Evolutionary conservation across 2,113 vertebrate genomes (phyloP), one percentile per base, ranked within the genome.

Genomic region (Cyanocitta stelleri): DNA sequence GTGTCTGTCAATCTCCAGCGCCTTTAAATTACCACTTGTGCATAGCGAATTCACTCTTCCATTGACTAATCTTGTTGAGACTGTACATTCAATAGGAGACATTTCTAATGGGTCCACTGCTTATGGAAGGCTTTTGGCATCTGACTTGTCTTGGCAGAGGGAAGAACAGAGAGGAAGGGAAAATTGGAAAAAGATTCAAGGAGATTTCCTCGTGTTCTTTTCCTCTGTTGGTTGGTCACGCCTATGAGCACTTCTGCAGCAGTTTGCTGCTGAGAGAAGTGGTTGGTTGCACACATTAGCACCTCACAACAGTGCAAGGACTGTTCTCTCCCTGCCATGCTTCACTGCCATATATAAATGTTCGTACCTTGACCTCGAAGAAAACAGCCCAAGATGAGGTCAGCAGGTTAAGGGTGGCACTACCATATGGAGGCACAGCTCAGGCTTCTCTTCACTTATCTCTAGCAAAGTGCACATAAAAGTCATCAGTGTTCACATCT

Each of bases 1-100:
- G 44, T 85, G 84, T 24, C 77, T 92, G 91, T 78, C 95, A 95
- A 8, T 95, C 89, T 95, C 35, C 63, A 82, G 33, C 68, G 91
- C 63, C 91, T 90, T 94, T 87, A 90, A 96, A 94, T 95, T 93
- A 46, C 54, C 37, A 33, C 72, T 85, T 66, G 22, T 48, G 62
- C 16, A 3, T 61, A 41, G 35, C 32, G 29, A 88, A 84, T 89
- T 90, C 56, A 51, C 29, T 85, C 75, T 69, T 90, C 59, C 67
- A 39, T 37, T 62, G 64, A 39, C 67, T 90, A 67, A 54, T 43
- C 18, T 58, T 71, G n/a, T 69, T 66, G 85, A 76, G 79, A 73
- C 49, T 1, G 1, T 85, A 21, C 16, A 8, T 69, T 72, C 37
- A 85, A 4, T 29, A 44, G 49, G 46, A 64, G 59, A 39, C 23